Percentiles rank a stretch among this genome's conserved stretches.
Conservation (phyloP, 2,888 invertebrate genomes). For the Epirrita christyi region DNA sequence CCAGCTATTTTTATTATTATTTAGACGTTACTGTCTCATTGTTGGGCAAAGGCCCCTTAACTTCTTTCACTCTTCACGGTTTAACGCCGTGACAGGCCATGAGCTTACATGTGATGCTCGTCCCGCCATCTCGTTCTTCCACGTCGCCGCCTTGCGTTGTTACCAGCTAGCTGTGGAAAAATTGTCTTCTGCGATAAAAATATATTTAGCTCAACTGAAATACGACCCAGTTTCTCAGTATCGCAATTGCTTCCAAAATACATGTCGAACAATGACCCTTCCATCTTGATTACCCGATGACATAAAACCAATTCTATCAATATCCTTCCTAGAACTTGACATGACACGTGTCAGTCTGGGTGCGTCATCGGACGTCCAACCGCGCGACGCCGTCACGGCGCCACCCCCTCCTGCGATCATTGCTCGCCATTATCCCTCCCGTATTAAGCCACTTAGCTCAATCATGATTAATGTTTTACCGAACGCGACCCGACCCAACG, state of each 20-base stretch:
- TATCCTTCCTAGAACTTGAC: constrained; percentile 17
- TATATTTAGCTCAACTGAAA: no score
- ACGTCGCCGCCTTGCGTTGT: no score
- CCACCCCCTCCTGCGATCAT: constrained; percentile 81
- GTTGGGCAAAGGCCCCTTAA: no score
- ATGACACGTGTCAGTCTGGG: constrained; percentile 40
- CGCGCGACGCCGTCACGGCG: constrained; percentile 70
- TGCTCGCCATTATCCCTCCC: constrained; percentile 81
- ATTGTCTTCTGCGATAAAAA: no score
- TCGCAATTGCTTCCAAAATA: not conserved
- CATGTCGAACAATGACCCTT: constrained; percentile 4
- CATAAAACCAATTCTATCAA: constrained; percentile 21
- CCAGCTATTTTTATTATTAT: no score
- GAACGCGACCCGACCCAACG: constrained; percentile 76
- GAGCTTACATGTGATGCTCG: no score
- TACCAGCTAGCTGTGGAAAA: no score
- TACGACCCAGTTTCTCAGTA: no score
- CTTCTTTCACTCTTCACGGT: no score
- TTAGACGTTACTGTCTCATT: no score
- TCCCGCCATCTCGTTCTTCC: no score
- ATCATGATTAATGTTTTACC: constrained; percentile 85
- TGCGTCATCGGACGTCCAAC: constrained; percentile 65
- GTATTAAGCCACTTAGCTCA: constrained; percentile 86
- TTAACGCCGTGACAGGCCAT: no score
- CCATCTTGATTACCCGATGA: constrained; percentile 12